Percentiles rank a stretch among this genome's conserved stretches.
Evolutionary conservation across 2,797 vertebrate species (phyloP).

Genomic region (Toxotes lorentzi): DNA sequence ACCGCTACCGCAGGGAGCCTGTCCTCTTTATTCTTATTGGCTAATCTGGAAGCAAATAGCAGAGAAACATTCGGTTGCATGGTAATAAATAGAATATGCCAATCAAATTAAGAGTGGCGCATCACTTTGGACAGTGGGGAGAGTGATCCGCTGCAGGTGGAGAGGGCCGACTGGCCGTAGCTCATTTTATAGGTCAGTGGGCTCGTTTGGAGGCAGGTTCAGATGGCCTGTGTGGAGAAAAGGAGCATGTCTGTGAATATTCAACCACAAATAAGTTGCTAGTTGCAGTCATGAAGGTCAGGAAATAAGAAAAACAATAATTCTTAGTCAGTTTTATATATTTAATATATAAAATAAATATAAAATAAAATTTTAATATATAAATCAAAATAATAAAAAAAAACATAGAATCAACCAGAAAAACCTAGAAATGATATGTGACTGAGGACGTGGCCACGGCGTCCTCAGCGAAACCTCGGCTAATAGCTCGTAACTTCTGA

Average conservation of each 20-base stretch:
- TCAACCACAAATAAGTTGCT: conserved; percentile 32
- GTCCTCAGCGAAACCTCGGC: neutral
- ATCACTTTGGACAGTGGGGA: conserved; percentile 70
- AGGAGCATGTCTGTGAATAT: conserved; percentile 37
- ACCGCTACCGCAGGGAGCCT: conserved; percentile 44
- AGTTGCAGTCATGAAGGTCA: neutral
- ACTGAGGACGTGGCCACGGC: neutral
- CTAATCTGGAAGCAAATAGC: conserved; percentile 76
- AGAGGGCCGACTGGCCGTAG: conserved; percentile 49
- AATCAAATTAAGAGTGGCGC: conserved; percentile 78
- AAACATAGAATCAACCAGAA: too few species aligned
- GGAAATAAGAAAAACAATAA: neutral
- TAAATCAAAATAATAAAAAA: neutral
- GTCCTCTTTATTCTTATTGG: conserved; percentile 72
- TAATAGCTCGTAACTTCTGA: conserved; percentile 32
- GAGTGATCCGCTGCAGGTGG: conserved; percentile 64
- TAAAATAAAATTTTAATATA: too few species aligned
- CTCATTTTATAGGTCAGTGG: conserved; percentile 77
- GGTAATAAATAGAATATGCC: conserved; percentile 86
- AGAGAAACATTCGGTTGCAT: conserved; percentile 64
- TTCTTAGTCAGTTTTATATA: neutral
- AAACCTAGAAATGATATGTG: too few species aligned
- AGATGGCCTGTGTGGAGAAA: conserved; percentile 34
- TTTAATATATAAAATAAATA: too few species aligned
- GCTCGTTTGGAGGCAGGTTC: conserved; percentile 67